Percentiles rank a stretch among this genome's conserved stretches.
Evolutionary conservation across 2,113 vertebrate genomes (phyloP).

Genomic region (Sorex fumeus): DNA sequence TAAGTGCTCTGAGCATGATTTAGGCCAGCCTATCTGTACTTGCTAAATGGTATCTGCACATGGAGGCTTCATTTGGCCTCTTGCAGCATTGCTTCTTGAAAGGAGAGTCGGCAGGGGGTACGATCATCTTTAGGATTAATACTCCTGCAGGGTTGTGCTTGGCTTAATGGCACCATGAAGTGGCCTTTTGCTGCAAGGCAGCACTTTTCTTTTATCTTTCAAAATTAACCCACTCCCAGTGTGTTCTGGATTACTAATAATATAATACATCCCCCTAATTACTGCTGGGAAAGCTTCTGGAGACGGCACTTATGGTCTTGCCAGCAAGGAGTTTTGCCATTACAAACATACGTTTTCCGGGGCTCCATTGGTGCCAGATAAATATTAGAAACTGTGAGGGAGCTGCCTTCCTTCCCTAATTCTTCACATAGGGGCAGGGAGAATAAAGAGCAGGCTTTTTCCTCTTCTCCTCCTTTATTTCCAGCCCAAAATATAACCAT

Average conservation of each 20-base stretch:
- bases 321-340: neutral
- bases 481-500: conserved; percentile 51
- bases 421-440: neutral
- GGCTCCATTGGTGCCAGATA: neutral
- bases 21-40: conserved; percentile 49
- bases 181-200: conserved; percentile 26
- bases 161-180: conserved; percentile 33
- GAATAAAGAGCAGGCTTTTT: neutral
- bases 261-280: neutral
- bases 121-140: conserved; percentile 29
- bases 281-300: conserved; percentile 24
- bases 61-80: conserved; percentile 33
- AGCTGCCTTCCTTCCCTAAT: neutral
- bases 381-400: neutral
- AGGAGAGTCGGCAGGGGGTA: neutral
- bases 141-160: neutral
- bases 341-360: neutral
- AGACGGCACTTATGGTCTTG: neutral
- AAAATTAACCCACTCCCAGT: conserved; percentile 42
- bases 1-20: conserved; percentile 58
- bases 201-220: conserved; percentile 62
- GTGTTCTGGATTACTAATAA: conserved; percentile 16
- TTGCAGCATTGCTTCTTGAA: conserved; percentile 36
- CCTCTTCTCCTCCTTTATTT: conserved; percentile 24
- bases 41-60: conserved; percentile 62